phyloP scores from a whole-genome alignment of 1,140 invertebrate species.

The Aphaenogaster rudis region DNA sequence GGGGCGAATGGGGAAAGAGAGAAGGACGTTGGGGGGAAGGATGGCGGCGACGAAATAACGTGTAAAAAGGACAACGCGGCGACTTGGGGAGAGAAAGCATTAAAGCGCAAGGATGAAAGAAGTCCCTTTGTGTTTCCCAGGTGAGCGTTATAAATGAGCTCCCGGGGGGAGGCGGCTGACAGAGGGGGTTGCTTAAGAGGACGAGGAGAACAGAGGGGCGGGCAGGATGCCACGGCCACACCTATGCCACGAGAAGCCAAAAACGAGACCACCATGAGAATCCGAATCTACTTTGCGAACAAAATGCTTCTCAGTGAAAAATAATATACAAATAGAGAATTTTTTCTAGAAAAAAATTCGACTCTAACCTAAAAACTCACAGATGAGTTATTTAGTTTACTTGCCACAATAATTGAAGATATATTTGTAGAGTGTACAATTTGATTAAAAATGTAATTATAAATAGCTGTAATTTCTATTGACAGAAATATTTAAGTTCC shows the following conservation, averaged over 20 bases:
- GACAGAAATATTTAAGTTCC: not conserved
- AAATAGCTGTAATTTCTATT: not conserved
- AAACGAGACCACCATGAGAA: constrained; percentile 80
- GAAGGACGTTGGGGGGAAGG: constrained; percentile 15
- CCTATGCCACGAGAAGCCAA: constrained; percentile 83
- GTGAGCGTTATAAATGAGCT: constrained; percentile 86
- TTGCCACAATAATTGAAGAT: not conserved
- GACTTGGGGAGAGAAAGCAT: constrained; percentile 73
- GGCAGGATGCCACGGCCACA: constrained; percentile 78
- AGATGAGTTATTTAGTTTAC: not conserved
- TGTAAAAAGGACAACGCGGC: constrained; percentile 69
- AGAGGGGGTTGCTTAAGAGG: constrained; percentile 51
- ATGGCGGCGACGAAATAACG: constrained; percentile 70
- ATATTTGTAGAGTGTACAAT: not conserved
- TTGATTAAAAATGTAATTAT: not conserved
- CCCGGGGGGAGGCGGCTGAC: constrained; percentile 62
- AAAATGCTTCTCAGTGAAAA: constrained; percentile 66
- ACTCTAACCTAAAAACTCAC: not conserved
- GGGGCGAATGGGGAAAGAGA: constrained; percentile 35
- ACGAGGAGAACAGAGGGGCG: constrained; percentile 29
- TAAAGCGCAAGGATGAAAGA: constrained; percentile 81
- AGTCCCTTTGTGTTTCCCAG: constrained; percentile 85
- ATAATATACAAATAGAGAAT: constrained; percentile 68
- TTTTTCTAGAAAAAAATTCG: not conserved
- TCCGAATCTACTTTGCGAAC: constrained; percentile 75